phyloP scores from a whole-genome alignment of 1,140 invertebrate species.

The Cotesia glomerata region DNA sequence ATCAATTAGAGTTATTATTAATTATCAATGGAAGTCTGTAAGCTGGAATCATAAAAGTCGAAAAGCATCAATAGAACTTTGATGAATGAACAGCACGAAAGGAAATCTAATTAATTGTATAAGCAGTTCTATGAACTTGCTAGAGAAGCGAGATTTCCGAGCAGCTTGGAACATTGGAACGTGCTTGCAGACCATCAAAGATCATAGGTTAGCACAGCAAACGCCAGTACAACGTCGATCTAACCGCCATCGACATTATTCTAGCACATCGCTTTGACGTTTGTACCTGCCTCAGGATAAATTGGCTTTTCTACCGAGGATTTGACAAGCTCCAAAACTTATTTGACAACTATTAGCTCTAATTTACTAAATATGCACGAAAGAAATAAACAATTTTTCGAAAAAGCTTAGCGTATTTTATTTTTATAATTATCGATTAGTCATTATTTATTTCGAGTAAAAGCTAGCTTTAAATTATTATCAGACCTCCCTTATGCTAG shows the following conservation, averaged over 20 bases:
- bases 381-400: neutral
- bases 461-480: too few species aligned
- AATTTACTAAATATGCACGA: neutral
- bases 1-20: neutral
- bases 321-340: constrained; percentile 30
- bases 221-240: constrained; percentile 18
- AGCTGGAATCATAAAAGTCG: neutral
- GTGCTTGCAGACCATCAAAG: constrained; percentile 7
- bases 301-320: constrained; percentile 34
- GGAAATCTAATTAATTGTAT: constrained; percentile 6
- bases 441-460: too few species aligned
- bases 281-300: constrained; percentile 35
- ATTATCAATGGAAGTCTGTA: neutral
- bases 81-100: neutral
- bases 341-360: neutral
- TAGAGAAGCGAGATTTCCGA: constrained; percentile 3
- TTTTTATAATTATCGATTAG: too few species aligned
- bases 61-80: neutral
- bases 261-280: constrained; percentile 37
- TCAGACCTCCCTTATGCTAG: too few species aligned
- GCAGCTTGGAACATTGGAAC: constrained; percentile 10
- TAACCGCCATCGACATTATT: constrained; percentile 37
- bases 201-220: constrained; percentile 17
- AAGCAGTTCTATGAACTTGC: neutral
- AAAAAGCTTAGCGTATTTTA: too few species aligned